Percentiles rank a stretch among this genome's conserved stretches.
These are phyloP conservation scores for Dynastes tityus DNA, from an alignment of 2,888 invertebrate genomes.

Conservation along the genomic window DNA sequence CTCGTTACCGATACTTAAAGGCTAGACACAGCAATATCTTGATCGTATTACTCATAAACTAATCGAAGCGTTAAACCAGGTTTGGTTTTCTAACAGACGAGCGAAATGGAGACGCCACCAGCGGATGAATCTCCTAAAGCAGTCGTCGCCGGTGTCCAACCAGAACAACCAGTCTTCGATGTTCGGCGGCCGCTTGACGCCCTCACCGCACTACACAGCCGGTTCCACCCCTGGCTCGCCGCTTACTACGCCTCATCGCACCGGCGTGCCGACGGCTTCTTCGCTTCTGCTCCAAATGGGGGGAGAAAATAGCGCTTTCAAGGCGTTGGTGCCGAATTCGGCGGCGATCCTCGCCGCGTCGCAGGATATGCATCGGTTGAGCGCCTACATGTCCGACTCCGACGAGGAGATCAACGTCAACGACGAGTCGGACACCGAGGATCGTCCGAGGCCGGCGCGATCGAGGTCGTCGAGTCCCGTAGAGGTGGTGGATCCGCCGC, in stretches of 20 bases:
- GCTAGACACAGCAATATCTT: neutral
- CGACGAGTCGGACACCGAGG: conserved; percentile 81
- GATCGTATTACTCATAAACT: conserved; percentile 41
- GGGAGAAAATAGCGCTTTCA: conserved; percentile 92
- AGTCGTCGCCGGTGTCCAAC: conserved; percentile 72
- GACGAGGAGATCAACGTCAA: conserved; percentile 92
- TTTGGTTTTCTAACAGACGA: conserved; percentile 99
- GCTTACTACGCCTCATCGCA: conserved; percentile 65
- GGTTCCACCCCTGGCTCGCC: conserved; percentile 80
- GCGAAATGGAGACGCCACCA: conserved; percentile 98
- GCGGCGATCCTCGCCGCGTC: conserved; percentile 71
- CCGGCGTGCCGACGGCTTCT: conserved; percentile 68
- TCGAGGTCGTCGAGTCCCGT: conserved; percentile 72
- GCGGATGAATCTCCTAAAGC: conserved; percentile 93
- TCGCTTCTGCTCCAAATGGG: conserved; percentile 78
- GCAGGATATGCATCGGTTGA: conserved; percentile 73
- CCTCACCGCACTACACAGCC: conserved; percentile 75
- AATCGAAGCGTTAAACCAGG: conserved; percentile 74
- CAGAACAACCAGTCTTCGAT: conserved; percentile 65
- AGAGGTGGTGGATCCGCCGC: conserved; percentile 69
- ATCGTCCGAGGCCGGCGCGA: conserved; percentile 70
- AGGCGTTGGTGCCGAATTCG: conserved; percentile 80
- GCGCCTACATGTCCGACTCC: conserved; percentile 72
- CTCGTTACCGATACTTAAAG: neutral
- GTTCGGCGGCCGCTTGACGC: conserved; percentile 69